Conservation (phyloP, 1,140 invertebrate genomes). For the Caenorhabditis brenneri region DNA sequence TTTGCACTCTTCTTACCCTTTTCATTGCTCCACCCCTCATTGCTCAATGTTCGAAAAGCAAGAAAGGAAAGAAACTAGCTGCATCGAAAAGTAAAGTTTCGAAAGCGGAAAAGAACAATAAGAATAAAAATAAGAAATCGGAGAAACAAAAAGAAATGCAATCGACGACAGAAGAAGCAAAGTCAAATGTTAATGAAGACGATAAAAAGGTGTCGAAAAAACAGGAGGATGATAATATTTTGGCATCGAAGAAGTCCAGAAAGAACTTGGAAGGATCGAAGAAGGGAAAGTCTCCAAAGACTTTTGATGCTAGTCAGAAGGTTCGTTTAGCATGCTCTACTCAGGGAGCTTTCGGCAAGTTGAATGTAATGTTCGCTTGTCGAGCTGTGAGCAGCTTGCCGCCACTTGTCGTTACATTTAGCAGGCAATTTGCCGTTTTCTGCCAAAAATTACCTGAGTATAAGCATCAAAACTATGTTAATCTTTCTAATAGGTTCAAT, state of each 20-base stretch:
- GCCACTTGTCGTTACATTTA: too few relatives aligned
- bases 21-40: not conserved
- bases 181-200: not conserved
- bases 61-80: not conserved
- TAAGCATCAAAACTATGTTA: too few relatives aligned
- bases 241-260: not conserved
- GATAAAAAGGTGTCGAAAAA: not conserved
- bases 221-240: not conserved
- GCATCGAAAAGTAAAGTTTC: not conserved
- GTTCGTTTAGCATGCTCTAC: too few relatives aligned
- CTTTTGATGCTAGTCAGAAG: not conserved
- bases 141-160: too few relatives aligned
- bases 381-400: too few relatives aligned
- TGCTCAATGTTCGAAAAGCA: not conserved
- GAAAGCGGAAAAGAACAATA: not conserved
- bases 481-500: too few relatives aligned
- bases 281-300: not conserved
- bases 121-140: not conserved
- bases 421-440: too few relatives aligned
- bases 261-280: not conserved
- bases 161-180: not conserved
- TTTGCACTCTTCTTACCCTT: conserved; percentile 22
- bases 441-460: too few relatives aligned
- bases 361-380: too few relatives aligned
- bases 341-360: too few relatives aligned